These are phyloP conservation scores for Uromys caudimaculatus DNA, from an alignment of 2,797 vertebrate species.

Conservation along the genomic window DNA sequence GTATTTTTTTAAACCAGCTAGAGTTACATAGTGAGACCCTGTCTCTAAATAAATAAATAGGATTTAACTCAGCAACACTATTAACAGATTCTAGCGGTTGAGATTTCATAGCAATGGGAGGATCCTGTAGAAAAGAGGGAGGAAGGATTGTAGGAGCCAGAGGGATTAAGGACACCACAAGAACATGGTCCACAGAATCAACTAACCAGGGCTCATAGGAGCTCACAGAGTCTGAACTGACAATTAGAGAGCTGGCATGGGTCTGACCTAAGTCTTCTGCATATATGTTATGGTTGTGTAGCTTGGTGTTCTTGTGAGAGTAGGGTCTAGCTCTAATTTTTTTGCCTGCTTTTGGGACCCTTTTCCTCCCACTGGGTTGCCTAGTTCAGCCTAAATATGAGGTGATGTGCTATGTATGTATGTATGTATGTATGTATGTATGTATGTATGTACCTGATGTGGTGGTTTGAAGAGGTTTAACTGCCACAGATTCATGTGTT, in stretches of 20 bases:
- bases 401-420: background rate
- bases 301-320: background rate
- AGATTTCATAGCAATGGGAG: background rate
- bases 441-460: too few species aligned
- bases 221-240: background rate
- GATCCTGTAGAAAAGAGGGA: background rate
- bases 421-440: too few species aligned
- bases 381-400: background rate
- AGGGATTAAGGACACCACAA: background rate
- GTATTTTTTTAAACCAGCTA: background rate
- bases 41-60: background rate
- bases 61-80: constrained; percentile 84
- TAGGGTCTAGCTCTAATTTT: background rate
- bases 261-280: background rate
- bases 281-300: background rate
- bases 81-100: constrained; percentile 63
- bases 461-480: too few species aligned
- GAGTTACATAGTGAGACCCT: background rate
- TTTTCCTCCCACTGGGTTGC: background rate
- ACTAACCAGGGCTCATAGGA: background rate
- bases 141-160: background rate
- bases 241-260: background rate
- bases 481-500: too few species aligned
- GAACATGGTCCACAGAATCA: background rate
- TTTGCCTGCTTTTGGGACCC: background rate